phyloP scores from a whole-genome alignment of 1,140 invertebrate species.

The Streblospio benedicti region DNA sequence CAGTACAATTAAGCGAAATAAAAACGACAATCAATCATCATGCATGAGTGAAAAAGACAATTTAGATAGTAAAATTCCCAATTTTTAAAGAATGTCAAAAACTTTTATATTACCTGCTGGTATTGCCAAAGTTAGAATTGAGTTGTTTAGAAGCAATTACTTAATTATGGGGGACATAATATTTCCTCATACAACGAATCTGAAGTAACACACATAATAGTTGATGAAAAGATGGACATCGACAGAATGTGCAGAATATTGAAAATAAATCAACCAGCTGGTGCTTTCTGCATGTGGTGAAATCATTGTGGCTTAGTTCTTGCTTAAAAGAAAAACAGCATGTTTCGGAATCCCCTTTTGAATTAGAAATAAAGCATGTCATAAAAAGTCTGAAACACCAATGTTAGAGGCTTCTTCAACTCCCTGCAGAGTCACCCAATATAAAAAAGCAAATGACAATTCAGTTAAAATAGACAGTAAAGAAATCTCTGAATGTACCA shows the following conservation, averaged over 20 bases:
- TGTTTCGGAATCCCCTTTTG: constrained; percentile 17
- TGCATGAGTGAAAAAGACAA: too few relatives aligned
- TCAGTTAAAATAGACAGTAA: too few relatives aligned
- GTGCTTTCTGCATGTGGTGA: constrained; percentile 25
- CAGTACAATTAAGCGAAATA: too few relatives aligned
- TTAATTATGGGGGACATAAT: constrained; percentile 31
- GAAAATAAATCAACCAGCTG: constrained; percentile 25
- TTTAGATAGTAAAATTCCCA: too few relatives aligned
- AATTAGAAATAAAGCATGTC: constrained; percentile 9
- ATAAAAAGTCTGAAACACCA: too few relatives aligned
- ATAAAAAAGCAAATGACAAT: too few relatives aligned
- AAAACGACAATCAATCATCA: too few relatives aligned
- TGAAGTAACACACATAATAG: constrained; percentile 29
- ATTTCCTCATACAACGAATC: constrained; percentile 14
- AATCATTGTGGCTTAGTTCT: constrained; percentile 39
- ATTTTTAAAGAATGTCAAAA: constrained; percentile 1
- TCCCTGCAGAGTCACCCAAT: too few relatives aligned
- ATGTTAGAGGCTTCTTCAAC: too few relatives aligned
- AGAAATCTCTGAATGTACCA: background rate
- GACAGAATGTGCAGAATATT: constrained; percentile 32
- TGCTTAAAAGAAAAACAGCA: constrained; percentile 35
- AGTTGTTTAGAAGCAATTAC: constrained; percentile 35
- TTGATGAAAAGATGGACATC: constrained; percentile 39
- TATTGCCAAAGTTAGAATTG: constrained; percentile 37
- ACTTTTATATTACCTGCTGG: constrained; percentile 34